Base-by-base conservation (phyloP, 2,888 invertebrate species). In the Neoitamus cyanurus region DNA sequence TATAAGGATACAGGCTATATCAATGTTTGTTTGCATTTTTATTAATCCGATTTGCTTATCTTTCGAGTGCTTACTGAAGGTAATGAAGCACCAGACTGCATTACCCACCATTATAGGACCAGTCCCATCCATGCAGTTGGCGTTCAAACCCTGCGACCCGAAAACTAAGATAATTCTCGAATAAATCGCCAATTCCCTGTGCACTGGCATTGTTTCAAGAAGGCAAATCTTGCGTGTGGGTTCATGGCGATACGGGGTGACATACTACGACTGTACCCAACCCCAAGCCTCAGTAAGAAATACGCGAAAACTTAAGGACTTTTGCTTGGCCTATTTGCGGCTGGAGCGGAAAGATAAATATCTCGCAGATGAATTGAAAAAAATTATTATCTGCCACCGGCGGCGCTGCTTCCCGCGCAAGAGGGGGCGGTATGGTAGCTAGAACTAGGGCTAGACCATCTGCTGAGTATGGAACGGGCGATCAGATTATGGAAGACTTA, bases 311-410 rank as follows among this genome's bases (percentile, higher is more conserved):
- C 73, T 73, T 58, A 58, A 58, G 20, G 58, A 20, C 34, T 72
- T n/a, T 20, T 30, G n/a, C 70, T 28, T 70, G 70, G 15, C 34
- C 36, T 37, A 73, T 73, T 73, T 73, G 73, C 73, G 73, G 73
- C 73, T 36, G 73, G 20, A 73, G 34, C 34, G 36, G 73, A 31
- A 73, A 73, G 73, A 73, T 73, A 73, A 73, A 73, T 73, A 73
- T 73, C 73, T 73, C 25, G 73, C 15, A 73, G 20, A 73, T 73
- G 36, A 73, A 73, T 73, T 73, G 73, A 73, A 73, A 73, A 73
- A 73, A 73, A 34, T 36, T 36, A 73, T 73, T 36, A 34, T 20
- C 73, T 73, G 2, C 9, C 6, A n/a, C n/a, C n/a, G n/a, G n/a
- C n/a, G n/a, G n/a, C n/a, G 11, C 20, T 73, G 15, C 3, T 58